These are phyloP conservation scores for Actinernus sp. DNA, from an alignment of 92 coral and sea anemone species.

Conservation along the genomic window DNA sequence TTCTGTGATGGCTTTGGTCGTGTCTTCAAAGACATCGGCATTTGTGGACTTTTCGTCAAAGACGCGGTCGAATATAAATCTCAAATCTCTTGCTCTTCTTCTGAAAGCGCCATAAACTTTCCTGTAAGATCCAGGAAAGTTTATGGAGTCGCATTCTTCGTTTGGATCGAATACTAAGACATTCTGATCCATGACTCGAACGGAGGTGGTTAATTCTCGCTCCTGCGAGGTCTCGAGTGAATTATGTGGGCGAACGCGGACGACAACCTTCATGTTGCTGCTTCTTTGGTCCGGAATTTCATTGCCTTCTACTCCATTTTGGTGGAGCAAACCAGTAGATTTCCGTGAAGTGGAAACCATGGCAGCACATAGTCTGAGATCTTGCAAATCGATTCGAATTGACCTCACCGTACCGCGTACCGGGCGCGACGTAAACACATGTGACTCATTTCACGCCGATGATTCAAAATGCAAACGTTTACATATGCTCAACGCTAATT, in stretches of 20 bases:
- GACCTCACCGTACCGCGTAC: no score
- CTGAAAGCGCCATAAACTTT: slow-evolving; percentile 36
- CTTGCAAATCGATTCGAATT: no score
- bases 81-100: slow-evolving; percentile 86
- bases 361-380: no score
- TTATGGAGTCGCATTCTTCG: slow-evolving; percentile 77
- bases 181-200: slow-evolving; percentile 94
- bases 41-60: slow-evolving; percentile 72
- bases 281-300: slow-evolving; percentile 19
- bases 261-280: slow-evolving; percentile 92
- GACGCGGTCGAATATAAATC: slow-evolving; percentile 95
- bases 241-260: slow-evolving; percentile 90
- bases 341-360: slow-evolving; percentile 31
- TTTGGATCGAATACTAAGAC: slow-evolving; percentile 94
- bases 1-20: slow-evolving; percentile 82
- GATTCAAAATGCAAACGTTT: no score
- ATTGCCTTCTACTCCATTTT: background rate
- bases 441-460: no score
- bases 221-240: slow-evolving; percentile 32
- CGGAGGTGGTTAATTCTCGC: slow-evolving; percentile 55
- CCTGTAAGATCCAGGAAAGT: slow-evolving; percentile 70
- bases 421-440: no score
- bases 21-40: slow-evolving; percentile 85
- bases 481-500: no score
- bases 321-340: background rate